Conservation (phyloP, 2,113 vertebrate genomes). For the Embiotoca jacksoni region DNA sequence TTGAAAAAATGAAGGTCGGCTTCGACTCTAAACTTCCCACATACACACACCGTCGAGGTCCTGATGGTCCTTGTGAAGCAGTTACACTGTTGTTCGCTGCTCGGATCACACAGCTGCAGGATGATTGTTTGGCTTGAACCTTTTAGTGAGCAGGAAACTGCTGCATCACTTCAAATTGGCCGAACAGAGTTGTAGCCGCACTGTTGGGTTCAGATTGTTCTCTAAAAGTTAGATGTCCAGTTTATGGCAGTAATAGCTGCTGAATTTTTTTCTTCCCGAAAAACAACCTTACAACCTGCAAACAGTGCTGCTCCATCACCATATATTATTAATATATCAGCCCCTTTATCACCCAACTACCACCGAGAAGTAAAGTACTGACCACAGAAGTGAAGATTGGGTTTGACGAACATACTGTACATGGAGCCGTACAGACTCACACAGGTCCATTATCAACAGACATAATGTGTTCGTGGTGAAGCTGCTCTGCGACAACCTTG, state of each 20-base stretch:
- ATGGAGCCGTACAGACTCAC: too few relatives aligned
- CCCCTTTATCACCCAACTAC: too few relatives aligned
- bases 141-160: neutral
- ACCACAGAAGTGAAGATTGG: too few relatives aligned
- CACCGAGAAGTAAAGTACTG: too few relatives aligned
- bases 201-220: neutral
- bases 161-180: neutral
- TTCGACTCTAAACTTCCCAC: neutral
- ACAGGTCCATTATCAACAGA: too few relatives aligned
- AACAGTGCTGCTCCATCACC: too few relatives aligned
- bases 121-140: conserved; percentile 7
- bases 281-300: too few relatives aligned
- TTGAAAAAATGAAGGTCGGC: conserved; percentile 23
- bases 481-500: too few relatives aligned
- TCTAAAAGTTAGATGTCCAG: neutral
- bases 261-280: too few relatives aligned
- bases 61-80: conserved; percentile 10
- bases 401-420: too few relatives aligned
- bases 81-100: neutral
- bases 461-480: too few relatives aligned
- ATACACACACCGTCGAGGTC: neutral
- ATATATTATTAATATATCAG: too few relatives aligned
- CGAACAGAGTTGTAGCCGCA: neutral
- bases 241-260: neutral
- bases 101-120: neutral